Base-by-base conservation (phyloP, 2,888 invertebrate species). In the Campoplex capitator region DNA sequence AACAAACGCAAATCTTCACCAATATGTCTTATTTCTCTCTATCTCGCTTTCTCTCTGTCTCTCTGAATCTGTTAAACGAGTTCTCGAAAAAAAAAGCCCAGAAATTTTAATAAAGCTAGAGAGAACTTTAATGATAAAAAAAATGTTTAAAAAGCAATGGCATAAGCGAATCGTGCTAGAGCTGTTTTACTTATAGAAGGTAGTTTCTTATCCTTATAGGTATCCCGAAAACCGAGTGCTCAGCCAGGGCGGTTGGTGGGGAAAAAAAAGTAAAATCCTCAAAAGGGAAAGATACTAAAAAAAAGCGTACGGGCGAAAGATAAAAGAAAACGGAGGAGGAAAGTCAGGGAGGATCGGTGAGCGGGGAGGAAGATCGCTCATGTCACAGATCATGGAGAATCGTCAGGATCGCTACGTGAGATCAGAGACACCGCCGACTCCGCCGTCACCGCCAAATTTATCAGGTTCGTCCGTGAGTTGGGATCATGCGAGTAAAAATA, bases 171-270 rank as follows among this genome's bases (percentile, higher is more conserved):
- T 88, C 74, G 76, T 86, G 88, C 45, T 90, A 89, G 91, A 89
- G 90, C 91, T 88, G 89, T 92, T 89, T 90, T 92, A 94, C 94
- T 94, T 95, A 96, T 96, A 96, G 96, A 96, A 95, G 95, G 95
- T 95, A 96, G 96, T 96, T 96, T 94, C 96, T 77, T 96, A 96
- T 96, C 96, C 96, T 96, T 96, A 95, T 96, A 96, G 96, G 96
- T 96, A 95, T 95, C 95, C 95, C 87, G 94, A 95, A 95, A 95
- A 95, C 95, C 95, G 95, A 95, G 83, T 79, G 65, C 77, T 95
- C 95, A 95, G 95, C 95, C 94, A 95, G 95, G 95, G 95, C 88
- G 88, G 45, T 45, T 48, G 84, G n/a, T 67, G 54, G 4, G 74
- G 48, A 70, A 70, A 77, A 67, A 68, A 67, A 67, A 54, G 54